Evolutionary conservation across 2,113 vertebrate species (phyloP), one percentile per base, ranked within the genome.

Genomic region (Brienomyrus brachyistius): DNA sequence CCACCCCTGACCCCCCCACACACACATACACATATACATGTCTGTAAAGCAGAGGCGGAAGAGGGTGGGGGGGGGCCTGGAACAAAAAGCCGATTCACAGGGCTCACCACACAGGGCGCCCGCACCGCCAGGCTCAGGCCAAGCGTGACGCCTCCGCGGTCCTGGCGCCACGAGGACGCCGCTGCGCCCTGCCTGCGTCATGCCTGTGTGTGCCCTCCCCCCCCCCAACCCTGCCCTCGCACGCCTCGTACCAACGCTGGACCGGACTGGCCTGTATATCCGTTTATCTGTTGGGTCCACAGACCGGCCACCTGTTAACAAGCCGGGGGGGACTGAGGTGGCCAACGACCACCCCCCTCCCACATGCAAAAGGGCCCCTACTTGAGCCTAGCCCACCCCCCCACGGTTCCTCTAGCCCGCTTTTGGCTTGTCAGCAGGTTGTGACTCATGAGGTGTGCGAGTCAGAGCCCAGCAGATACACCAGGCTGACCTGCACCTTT

Each of bases 11-110:
- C 35, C 56, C 11, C 62, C 13, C 1, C 40, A 8, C 31, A 59
- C 77, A 48, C 5, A 91, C 27, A 17, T 83, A 89, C 92, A 93
- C 94, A 15, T 7, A 92, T 94, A 19, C 40, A 86, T 2, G 94
- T 70, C 93, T 94, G 48, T 89, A 91, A 93, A 92, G 40, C n/a
- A n/a, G n/a, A n/a, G n/a, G n/a, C n/a, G n/a, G n/a, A n/a, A n/a
- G 35, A 2, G 35, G 17, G 27, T 11, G 74, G 74, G 74, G 15
- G 31, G 9, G 3, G 74, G 74, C 93, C 94, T 90, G 59, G 95
- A 94, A 94, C 88, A 92, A 94, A 92, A 93, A 90, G 90, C 93
- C 96, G 95, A 97, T 95, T 97, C 96, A 95, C 94, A 92, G 94
- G 94, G 52, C 93, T 92, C 50, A 4, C 96, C 96, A 94, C 95